These are phyloP conservation scores for Hoplodrina blanda DNA, from an alignment of 2,888 invertebrate species.

Conservation along the genomic window DNA sequence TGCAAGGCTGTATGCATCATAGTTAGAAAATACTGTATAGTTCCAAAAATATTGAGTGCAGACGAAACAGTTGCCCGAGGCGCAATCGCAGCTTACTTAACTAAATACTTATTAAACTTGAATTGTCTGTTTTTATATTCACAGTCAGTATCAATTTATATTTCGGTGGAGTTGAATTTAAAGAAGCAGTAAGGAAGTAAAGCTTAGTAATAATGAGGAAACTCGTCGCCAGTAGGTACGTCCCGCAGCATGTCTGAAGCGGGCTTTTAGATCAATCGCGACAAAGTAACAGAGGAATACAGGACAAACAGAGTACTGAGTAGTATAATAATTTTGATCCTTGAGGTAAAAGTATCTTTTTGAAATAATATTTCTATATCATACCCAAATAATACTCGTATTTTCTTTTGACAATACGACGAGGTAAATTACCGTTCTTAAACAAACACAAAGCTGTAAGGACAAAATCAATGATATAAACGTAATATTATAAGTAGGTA, in stretches of 20 bases:
- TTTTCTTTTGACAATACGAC: neutral
- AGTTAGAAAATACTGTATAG: conserved; percentile 9
- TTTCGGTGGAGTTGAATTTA: neutral
- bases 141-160: too few relatives aligned
- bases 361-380: neutral
- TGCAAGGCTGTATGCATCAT: conserved; percentile 1
- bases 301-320: neutral
- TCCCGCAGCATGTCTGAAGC: neutral
- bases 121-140: neutral
- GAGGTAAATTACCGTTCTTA: neutral
- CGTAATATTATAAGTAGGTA: neutral
- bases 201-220: neutral
- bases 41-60: neutral
- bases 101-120: neutral
- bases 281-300: neutral
- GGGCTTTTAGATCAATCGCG: neutral
- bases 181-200: neutral
- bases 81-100: neutral
- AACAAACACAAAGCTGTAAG: neutral
- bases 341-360: neutral
- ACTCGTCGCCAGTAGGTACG: neutral
- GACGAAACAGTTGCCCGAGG: neutral
- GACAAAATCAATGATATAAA: neutral
- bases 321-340: neutral
- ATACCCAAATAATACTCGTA: neutral